These are phyloP conservation scores for Caenorhabditis sp. DNA, from an alignment of 2,888 invertebrate species.

Conservation along the genomic window DNA sequence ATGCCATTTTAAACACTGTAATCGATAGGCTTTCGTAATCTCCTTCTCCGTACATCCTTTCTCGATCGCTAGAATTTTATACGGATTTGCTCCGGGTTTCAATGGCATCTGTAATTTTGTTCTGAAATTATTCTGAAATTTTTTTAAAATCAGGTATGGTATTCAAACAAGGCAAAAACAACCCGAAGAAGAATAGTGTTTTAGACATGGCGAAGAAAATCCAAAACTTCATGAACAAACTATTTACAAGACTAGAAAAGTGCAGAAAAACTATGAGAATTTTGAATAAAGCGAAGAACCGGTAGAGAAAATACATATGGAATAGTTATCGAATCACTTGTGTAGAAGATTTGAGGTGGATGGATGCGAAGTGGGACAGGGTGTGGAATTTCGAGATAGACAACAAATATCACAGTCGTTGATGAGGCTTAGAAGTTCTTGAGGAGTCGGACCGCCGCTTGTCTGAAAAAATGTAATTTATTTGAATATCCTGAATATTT, in stretches of 20 bases:
- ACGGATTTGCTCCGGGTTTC: constrained; percentile 45
- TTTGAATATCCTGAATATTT: neutral
- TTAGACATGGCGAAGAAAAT: no score
- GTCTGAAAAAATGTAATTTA: constrained; percentile 20
- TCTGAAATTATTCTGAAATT: no score
- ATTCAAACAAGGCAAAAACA: no score
- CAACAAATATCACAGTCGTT: constrained; percentile 88
- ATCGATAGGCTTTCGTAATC: constrained; percentile 53
- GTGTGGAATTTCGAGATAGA: constrained; percentile 12
- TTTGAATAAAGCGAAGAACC: no score
- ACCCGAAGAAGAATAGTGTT: no score
- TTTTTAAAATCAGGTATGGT: no score
- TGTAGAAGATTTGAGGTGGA: neutral
- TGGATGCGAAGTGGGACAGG: constrained; percentile 14
- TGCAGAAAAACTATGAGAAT: no score
- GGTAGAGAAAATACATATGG: no score
- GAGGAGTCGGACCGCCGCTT: constrained; percentile 81
- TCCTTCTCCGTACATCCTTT: constrained; percentile 53
- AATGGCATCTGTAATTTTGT: constrained; percentile 21
- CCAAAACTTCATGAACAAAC: no score
- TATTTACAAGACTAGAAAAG: no score
- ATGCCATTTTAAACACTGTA: constrained; percentile 59
- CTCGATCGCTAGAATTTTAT: constrained; percentile 47
- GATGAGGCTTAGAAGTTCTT: constrained; percentile 87
- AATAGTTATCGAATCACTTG: neutral